Base-by-base conservation (phyloP, 2,113 vertebrate genomes). In the Pangasianodon gigas region DNA sequence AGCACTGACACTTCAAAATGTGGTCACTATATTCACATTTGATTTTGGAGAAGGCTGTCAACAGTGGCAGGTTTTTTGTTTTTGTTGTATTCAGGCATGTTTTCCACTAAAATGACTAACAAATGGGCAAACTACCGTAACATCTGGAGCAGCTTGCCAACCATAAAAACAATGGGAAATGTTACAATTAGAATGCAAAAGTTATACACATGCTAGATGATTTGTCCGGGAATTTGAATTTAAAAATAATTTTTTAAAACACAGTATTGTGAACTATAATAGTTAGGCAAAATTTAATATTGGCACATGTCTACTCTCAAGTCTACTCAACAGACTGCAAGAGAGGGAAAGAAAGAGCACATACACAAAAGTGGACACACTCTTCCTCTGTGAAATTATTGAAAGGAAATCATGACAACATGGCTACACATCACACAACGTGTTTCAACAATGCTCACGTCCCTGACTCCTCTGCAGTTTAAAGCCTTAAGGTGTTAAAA, bases 361-460 rank as follows among this genome's bases (percentile, higher is more conserved):
- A 2, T 6, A 24, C 44, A n/a, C 10, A 7, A 52, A 81, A 51
- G 11, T 52, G 48, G 26, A 41, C 69, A 77, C 10, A 29, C 4
- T 80, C 6, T n/a, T n/a, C 4, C 44, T 52, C 46, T 80, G 77
- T 80, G 77, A 51, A 29, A 26, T n/a, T 18, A 14, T 51, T 52
- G 10, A 80, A 48, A 54, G 7, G 11, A 37, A 83, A 41, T 84
- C 54, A 58, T 9, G 11, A 51, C 24, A n/a, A 11, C 46, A 51
- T 29, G 77, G 81, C 54, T 83, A 37, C 80, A 41, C 84, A 32
- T 88, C 21, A 41, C 18, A 24, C 10, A 80, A 51, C 10, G 41
- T 16, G 51, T 84, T 74, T 74, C 80, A 69, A 67, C 60, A 84
- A 14, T 60, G 87, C 29, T 69, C 26, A 44, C 13, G 9, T 88